phyloP scores from a whole-genome alignment of 2,113 vertebrate genomes.

The Mohoua ochrocephala region DNA sequence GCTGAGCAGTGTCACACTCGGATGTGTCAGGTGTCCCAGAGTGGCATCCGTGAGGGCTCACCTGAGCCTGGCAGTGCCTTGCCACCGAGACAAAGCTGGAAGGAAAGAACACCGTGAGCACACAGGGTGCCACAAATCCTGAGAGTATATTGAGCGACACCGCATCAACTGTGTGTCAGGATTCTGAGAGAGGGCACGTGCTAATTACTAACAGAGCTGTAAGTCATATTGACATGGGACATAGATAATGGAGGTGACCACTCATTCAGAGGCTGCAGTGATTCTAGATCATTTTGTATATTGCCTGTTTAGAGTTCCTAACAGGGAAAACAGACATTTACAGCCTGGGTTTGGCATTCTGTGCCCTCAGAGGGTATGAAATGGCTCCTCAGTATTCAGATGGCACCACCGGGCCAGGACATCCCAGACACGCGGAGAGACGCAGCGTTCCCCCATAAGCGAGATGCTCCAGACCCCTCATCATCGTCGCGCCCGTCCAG shows the following conservation, averaged over 20 bases:
- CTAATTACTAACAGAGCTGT: neutral
- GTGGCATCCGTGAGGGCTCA: fast-evolving
- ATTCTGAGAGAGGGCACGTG: fast-evolving
- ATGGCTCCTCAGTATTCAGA: neutral
- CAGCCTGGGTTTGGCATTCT: neutral
- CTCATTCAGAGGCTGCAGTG: neutral
- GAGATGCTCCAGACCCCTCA: neutral
- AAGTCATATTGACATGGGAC: fast-evolving
- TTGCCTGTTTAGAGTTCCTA: neutral
- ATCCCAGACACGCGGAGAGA: no score
- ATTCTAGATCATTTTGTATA: neutral
- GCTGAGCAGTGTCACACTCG: fast-evolving
- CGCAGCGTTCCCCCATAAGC: neutral
- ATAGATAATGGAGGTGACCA: fast-evolving
- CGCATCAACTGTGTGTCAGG: fast-evolving
- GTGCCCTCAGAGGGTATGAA: neutral
- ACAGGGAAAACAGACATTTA: neutral
- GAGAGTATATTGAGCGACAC: fast-evolving
- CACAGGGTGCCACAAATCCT: neutral
- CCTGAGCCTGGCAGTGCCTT: fast-evolving
- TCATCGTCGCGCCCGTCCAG: fast-evolving
- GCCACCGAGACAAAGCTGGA: fast-evolving
- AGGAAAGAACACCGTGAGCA: neutral
- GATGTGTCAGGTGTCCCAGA: neutral
- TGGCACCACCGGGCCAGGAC: fast-evolving